These are phyloP conservation scores for Pipistrellus pipistrellus DNA, from an alignment of 2,797 vertebrate species.

Conservation along the genomic window DNA sequence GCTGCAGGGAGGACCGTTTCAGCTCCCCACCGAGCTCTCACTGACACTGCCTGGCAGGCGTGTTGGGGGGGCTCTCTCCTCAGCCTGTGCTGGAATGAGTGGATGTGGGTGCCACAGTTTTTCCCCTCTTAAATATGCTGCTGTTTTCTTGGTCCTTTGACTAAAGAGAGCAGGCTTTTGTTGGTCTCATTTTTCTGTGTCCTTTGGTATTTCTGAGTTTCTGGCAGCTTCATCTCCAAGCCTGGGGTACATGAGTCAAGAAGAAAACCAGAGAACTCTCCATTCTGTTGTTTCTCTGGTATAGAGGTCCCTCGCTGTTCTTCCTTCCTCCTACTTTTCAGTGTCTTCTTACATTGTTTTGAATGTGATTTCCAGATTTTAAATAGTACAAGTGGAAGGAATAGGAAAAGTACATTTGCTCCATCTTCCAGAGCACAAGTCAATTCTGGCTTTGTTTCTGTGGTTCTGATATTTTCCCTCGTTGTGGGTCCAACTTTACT, in stretches of 20 bases:
- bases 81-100: not conserved
- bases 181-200: not conserved
- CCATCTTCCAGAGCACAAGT: not conserved
- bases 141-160: conserved; percentile 8
- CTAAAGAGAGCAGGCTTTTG: conserved; percentile 21
- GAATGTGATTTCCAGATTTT: conserved; percentile 36
- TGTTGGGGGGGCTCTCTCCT: not conserved
- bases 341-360: not conserved
- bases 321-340: not conserved
- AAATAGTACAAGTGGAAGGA: not conserved
- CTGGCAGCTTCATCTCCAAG: not conserved
- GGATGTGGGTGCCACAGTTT: not conserved
- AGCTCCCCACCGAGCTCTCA: not conserved
- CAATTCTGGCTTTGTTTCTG: conserved; percentile 7
- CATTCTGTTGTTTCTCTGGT: not conserved
- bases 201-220: not conserved
- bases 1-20: not conserved
- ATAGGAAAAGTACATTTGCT: not conserved
- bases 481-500: conserved; percentile 14
- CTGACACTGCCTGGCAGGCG: not conserved
- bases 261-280: not conserved
- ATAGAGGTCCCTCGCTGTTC: not conserved
- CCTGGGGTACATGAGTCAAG: not conserved
- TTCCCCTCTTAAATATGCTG: not conserved
- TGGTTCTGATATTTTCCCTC: not conserved